These are phyloP conservation scores for Tachuris rubrigastra DNA, from an alignment of 2,113 vertebrate genomes.

Conservation along the genomic window DNA sequence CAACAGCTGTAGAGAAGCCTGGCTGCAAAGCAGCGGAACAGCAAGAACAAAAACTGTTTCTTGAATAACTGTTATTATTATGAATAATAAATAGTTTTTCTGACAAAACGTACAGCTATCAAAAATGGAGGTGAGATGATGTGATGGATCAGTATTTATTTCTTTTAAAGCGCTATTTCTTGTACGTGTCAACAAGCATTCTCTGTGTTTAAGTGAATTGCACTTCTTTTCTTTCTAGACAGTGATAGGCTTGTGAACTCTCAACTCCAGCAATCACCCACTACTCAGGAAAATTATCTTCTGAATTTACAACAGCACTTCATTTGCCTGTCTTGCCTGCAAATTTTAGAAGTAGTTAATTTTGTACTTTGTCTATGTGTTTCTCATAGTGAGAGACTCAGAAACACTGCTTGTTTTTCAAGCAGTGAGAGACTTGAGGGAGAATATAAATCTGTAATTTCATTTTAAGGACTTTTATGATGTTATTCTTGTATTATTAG, in stretches of 20 bases:
- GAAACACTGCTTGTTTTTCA: not conserved
- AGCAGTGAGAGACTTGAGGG: not conserved
- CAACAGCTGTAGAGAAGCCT: not conserved
- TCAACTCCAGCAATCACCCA: not conserved
- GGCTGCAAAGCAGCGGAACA: not conserved
- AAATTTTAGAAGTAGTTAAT: not conserved
- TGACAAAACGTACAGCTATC: not conserved
- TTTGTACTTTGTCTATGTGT: not conserved
- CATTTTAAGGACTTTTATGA: not conserved
- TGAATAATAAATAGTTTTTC: not conserved
- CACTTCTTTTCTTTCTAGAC: not conserved
- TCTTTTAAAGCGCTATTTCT: not conserved
- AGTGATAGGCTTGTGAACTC: not conserved
- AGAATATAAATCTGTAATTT: not conserved
- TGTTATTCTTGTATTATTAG: not conserved
- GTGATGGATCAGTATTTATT: not conserved
- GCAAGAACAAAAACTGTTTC: not conserved
- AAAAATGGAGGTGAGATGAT: not conserved
- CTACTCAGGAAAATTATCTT: not conserved
- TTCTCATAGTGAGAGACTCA: not conserved
- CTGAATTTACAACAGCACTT: slow-evolving; percentile 6
- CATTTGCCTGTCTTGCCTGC: not conserved
- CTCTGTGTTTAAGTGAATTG: not conserved
- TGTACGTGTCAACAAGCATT: not conserved
- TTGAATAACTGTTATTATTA: not conserved